A percentile compares a stretch with the other conserved stretches of the same genome.
These are phyloP conservation scores for Tachysurus vachellii DNA, from an alignment of 2,113 vertebrate genomes.

Conservation along the genomic window DNA sequence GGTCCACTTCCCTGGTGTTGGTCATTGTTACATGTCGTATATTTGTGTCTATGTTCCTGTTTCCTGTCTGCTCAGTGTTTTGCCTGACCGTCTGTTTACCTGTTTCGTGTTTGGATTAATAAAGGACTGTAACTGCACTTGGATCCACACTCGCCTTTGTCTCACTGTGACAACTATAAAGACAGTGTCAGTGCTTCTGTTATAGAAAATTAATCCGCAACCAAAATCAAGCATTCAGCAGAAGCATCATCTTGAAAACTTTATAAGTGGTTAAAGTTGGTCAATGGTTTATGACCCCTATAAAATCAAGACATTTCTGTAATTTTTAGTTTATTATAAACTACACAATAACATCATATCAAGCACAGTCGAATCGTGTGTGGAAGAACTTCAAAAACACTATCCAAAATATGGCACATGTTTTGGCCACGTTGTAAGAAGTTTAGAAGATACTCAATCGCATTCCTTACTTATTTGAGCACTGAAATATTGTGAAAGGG, in stretches of 20 bases:
- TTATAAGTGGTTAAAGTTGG: background rate
- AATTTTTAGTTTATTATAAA: background rate
- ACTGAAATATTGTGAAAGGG: constrained; percentile 4
- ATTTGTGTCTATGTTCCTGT: no score
- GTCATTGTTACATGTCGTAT: no score
- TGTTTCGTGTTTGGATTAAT: no score
- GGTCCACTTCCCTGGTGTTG: no score
- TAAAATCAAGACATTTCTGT: background rate
- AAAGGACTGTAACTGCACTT: no score
- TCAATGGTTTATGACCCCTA: background rate
- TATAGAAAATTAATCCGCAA: background rate
- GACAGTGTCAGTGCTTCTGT: background rate
- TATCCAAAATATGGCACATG: background rate
- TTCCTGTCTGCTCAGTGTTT: no score
- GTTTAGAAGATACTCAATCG: background rate
- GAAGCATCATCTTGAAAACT: background rate
- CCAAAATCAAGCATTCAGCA: background rate
- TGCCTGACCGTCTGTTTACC: no score
- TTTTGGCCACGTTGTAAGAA: background rate
- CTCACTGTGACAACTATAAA: no score
- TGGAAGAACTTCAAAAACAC: background rate
- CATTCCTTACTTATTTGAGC: background rate
- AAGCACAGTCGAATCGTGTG: background rate
- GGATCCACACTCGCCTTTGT: no score
- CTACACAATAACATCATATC: background rate